A percentile compares a stretch with the other conserved stretches of the same genome.
Evolutionary conservation across 1,140 invertebrate species (phyloP).

Genomic region (Drosophila nigromelanica): DNA sequence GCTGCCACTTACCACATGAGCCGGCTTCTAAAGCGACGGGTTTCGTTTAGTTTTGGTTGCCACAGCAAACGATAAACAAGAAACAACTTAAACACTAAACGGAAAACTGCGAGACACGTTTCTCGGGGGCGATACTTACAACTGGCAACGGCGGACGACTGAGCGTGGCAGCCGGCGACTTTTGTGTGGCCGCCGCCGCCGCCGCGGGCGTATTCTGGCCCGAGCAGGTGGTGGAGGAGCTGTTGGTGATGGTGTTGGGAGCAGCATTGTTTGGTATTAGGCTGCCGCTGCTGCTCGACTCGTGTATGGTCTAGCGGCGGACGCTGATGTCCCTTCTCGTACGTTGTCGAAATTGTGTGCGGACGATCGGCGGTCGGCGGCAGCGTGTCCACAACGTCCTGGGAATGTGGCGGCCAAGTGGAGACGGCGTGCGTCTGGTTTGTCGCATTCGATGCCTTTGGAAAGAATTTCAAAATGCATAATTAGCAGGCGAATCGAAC

Average conservation of each 20-base stretch:
- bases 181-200: conserved; percentile 57
- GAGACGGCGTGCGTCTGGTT: conserved; percentile 81
- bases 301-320: conserved; percentile 88
- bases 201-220: conserved; percentile 60
- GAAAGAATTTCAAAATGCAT: neutral
- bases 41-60: conserved; percentile 26
- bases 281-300: conserved; percentile 61
- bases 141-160: conserved; percentile 87
- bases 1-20: conserved; percentile 78
- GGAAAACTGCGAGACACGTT: neutral
- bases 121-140: conserved; percentile 81
- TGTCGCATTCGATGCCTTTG: conserved; percentile 72
- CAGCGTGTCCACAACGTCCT: conserved; percentile 87
- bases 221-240: conserved; percentile 32
- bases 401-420: conserved; percentile 84
- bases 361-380: conserved; percentile 91
- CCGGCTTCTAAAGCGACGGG: conserved; percentile 65
- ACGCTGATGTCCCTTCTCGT: conserved; percentile 93
- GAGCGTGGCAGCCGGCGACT: conserved; percentile 74
- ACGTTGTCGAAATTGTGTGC: conserved; percentile 96
- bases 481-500: neutral
- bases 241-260: neutral
- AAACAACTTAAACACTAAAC: conserved; percentile 62
- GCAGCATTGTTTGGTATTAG: conserved; percentile 20
- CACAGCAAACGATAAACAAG: conserved; percentile 39